Evolutionary conservation across 2,797 vertebrate genomes (phyloP).

Genomic region (Acanthiza pusilla): DNA sequence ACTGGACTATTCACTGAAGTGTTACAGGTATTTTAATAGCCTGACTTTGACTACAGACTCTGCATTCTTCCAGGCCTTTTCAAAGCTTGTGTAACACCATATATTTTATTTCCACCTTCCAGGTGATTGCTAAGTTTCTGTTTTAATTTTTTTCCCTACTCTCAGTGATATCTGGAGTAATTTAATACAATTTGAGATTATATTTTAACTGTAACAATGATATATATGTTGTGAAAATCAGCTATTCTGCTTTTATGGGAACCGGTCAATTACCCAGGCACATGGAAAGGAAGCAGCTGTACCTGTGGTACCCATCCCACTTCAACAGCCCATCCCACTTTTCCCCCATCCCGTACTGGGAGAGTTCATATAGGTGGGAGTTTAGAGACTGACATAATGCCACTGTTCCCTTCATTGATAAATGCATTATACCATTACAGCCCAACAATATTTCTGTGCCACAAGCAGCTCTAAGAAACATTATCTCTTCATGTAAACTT

Average conservation of each 20-base stretch:
- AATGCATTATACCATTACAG: not conserved
- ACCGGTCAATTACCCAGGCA: not conserved
- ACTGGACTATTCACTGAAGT: not conserved
- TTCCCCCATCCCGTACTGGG: not conserved
- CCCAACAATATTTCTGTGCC: not conserved
- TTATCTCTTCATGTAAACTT: not conserved
- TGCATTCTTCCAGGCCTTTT: not conserved
- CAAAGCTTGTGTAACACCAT: not conserved
- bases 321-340: not conserved
- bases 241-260: not conserved
- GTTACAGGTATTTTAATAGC: constrained; percentile 9
- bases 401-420: not conserved
- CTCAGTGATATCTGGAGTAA: not conserved
- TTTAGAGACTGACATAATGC: not conserved
- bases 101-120: not conserved
- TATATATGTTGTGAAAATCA: not conserved
- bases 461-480: not conserved
- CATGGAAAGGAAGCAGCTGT: not conserved
- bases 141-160: not conserved
- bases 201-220: not conserved
- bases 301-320: not conserved
- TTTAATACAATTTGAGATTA: not conserved
- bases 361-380: not conserved
- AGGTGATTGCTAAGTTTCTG: not conserved
- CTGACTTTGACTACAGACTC: not conserved